phyloP scores from a whole-genome alignment of 2,888 invertebrate species.

The Ellobium chinense region DNA sequence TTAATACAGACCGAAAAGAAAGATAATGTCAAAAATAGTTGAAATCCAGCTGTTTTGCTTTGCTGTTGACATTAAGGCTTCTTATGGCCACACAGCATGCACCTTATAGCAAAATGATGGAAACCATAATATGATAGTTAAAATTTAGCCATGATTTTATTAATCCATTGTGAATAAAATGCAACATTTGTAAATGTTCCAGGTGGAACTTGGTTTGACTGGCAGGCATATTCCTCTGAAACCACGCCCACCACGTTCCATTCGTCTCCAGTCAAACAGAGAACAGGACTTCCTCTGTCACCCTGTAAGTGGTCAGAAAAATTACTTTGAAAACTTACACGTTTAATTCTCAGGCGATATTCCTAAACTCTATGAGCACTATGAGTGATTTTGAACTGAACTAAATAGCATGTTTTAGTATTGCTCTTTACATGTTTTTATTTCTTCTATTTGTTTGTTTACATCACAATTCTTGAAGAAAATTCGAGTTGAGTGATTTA shows the following conservation, averaged over 20 bases:
- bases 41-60: too few species aligned
- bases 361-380: too few species aligned
- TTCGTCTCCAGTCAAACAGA: not conserved
- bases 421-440: too few species aligned
- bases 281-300: conserved; percentile 12
- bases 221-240: not conserved
- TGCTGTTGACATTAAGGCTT: too few species aligned
- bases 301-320: not conserved
- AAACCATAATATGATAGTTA: not conserved
- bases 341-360: not conserved
- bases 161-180: not conserved
- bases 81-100: too few species aligned
- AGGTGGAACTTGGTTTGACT: not conserved
- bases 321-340: not conserved
- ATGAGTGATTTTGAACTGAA: too few species aligned
- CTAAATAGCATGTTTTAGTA: too few species aligned
- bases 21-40: too few species aligned
- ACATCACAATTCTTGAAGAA: too few species aligned
- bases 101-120: not conserved
- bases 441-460: too few species aligned
- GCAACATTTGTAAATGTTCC: not conserved
- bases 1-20: too few species aligned
- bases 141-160: conserved; percentile 10
- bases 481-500: too few species aligned
- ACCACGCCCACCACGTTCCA: conserved; percentile 18